Base-by-base conservation (phyloP, 2,888 invertebrate species). In the Criorhina ranunculi region DNA sequence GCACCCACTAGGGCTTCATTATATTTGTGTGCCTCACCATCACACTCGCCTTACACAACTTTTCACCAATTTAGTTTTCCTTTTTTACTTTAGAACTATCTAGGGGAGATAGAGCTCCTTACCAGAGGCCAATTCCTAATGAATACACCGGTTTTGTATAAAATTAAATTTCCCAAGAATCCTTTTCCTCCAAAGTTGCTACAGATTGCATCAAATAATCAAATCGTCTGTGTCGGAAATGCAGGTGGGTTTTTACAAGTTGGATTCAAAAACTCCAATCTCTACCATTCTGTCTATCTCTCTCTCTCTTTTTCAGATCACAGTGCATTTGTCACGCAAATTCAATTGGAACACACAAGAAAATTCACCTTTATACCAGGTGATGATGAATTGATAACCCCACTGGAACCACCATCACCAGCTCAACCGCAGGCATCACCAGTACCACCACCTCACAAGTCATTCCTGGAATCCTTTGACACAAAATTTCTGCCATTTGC, bases 111-210 rank as follows among this genome's bases (percentile, higher is more conserved):
- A 53, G 93, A 93, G 82, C 90, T 94, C 5, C 88, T 93, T 0
- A 92, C 93, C 5, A 91, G 92, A 11, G 91, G 91, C 46, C 89
- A 90, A 55, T 90, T 91, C 11, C 77, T 86, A 33, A 87, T 89
- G n/a, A 89, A 91, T 53, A 88, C 90, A 19, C 91, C 92, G 0
- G 90, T 93, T 2, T 87, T 90, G 8, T 95, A 95, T 89, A 92
- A 92, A 82, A 91, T 95, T 0, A 92, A 92, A 86, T 95, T 95
- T 89, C 95, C 95, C 0, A 92, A 93, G 66, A 93, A 92, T 51
- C 90, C 92, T 33, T 93, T 93, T 0, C 88, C 93, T 35, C 95
- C 95, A 0, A 93, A 92, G 86, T 89, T 95, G 17, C 93, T 94
- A 0, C 92, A 93, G 73, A 93, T 95, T 33, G 90, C 91, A 5